These are phyloP conservation scores for Hirtodrosophila histrioides DNA, from an alignment of 2,888 invertebrate genomes.

Conservation along the genomic window DNA sequence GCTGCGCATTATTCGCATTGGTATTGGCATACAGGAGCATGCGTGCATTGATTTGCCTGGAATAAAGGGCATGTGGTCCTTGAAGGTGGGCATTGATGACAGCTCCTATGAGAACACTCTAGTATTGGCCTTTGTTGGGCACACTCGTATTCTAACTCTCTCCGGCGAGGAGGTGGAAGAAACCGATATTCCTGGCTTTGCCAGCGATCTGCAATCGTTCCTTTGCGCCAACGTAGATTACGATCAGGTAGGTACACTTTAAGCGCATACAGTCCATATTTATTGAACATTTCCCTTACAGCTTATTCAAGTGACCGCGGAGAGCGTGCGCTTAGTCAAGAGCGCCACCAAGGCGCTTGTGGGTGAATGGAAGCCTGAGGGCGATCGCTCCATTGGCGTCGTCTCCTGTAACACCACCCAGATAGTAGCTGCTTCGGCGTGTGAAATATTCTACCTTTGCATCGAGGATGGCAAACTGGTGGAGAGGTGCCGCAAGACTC, in stretches of 20 bases:
- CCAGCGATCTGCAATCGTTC: slow-evolving; percentile 96
- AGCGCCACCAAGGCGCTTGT: slow-evolving; percentile 88
- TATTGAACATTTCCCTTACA: slow-evolving; percentile 53
- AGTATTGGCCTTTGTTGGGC: slow-evolving; percentile 98
- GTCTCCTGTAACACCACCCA: slow-evolving; percentile 92
- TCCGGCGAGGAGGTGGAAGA: slow-evolving; percentile 99
- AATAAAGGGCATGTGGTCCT: slow-evolving; percentile 99
- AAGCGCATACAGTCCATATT: not conserved
- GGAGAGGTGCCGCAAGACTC: slow-evolving; percentile 88
- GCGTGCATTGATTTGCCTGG: slow-evolving; percentile 98
- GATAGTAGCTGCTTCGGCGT: slow-evolving; percentile 94
- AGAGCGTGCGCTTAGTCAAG: slow-evolving; percentile 89
- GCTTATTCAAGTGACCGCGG: slow-evolving; percentile 89
- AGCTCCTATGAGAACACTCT: slow-evolving; percentile 92
- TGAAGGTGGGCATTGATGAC: slow-evolving; percentile 89
- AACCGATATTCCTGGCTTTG: slow-evolving; percentile 96
- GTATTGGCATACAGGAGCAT: slow-evolving; percentile 99
- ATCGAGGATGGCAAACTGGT: slow-evolving; percentile 88
- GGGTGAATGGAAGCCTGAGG: slow-evolving; percentile 90
- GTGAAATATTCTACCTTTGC: slow-evolving; percentile 92
- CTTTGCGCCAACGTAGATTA: slow-evolving; percentile 95
- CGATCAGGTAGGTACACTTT: slow-evolving; percentile 87
- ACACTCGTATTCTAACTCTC: slow-evolving; percentile 94
- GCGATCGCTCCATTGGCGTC: slow-evolving; percentile 92
- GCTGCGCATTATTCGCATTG: slow-evolving; percentile 96